These are phyloP conservation scores for Nipponia nippon DNA, from an alignment of 2,113 vertebrate genomes.

Conservation along the genomic window DNA sequence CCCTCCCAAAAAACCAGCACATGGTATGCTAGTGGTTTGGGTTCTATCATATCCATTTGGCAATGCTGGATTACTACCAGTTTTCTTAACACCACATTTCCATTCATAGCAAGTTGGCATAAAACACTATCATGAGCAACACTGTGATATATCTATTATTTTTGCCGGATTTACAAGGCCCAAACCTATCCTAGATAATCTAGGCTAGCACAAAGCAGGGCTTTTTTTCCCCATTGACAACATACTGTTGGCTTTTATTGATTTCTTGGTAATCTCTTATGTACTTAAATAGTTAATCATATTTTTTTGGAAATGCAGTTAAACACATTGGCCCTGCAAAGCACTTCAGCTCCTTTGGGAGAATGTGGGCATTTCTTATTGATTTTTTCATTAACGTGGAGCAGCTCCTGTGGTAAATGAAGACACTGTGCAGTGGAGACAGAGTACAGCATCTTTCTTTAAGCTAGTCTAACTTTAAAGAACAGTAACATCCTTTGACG, in stretches of 20 bases:
- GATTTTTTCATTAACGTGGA: background rate
- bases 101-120: background rate
- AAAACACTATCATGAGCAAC: background rate
- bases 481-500: background rate
- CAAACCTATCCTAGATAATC: background rate
- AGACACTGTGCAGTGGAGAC: background rate
- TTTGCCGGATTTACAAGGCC: background rate
- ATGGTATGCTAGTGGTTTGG: background rate
- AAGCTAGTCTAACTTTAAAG: background rate
- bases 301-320: background rate
- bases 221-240: accelerated
- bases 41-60: background rate
- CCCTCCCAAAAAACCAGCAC: background rate
- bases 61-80: background rate
- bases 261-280: background rate
- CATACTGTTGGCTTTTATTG: background rate
- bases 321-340: background rate
- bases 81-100: background rate
- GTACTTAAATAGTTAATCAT: background rate
- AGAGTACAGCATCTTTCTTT: background rate
- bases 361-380: background rate
- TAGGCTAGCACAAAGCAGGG: background rate
- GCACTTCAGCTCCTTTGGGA: background rate
- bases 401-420: background rate
- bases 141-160: background rate